Evolutionary conservation across 2,113 vertebrate species (phyloP), one percentile per base, ranked within the genome.

Genomic region (Ptychochromis oligacanthus): DNA sequence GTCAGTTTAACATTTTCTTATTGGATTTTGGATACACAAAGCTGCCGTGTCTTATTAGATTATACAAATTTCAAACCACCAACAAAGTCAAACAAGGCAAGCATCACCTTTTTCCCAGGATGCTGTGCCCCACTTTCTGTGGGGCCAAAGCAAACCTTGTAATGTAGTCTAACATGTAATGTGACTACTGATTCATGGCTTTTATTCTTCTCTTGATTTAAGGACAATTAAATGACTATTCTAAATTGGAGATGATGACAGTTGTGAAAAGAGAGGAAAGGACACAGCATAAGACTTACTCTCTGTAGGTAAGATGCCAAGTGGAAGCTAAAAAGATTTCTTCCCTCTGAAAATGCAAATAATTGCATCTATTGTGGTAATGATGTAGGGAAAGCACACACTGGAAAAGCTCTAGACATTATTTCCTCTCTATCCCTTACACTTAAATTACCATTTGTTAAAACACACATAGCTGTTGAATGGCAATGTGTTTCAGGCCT

Each of bases 361-460:
- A 82, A 43, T 6, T 58, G 61, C 55, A 60, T 65, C 75, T 14
- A 60, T 38, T 3, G 55, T 11, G 64, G 49, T 61, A 78, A 87
- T 56, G 82, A 87, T 81, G 81, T 43, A 52, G 14, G 5, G 9
- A 59, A 58, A 82, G 55, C n/a, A 60, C 75, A 74, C 8, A 54
- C 1, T 82, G 31, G 79, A 75, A 17, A 62, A 52, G 38, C 79
- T 61, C 40, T 56, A 62, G 59, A 75, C 79, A 83, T 59, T 26
- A 11, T 8, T 76, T 82, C 75, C 38, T 38, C 26, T n/a, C 60
- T 62, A 6, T 43, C 8, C 15, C 74, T 11, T n/a, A 67, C 20
- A 36, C 55, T 70, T 77, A 67, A 70, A 93, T 89, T 64, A 56
- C 49, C 60, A 81, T 60, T 72, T 36, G 86, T 79, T 22, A 70